A percentile compares a stretch with the other conserved stretches of the same genome.
phyloP scores from a whole-genome alignment of 2,797 vertebrate species.

The Chaetophractus vellerosus region DNA sequence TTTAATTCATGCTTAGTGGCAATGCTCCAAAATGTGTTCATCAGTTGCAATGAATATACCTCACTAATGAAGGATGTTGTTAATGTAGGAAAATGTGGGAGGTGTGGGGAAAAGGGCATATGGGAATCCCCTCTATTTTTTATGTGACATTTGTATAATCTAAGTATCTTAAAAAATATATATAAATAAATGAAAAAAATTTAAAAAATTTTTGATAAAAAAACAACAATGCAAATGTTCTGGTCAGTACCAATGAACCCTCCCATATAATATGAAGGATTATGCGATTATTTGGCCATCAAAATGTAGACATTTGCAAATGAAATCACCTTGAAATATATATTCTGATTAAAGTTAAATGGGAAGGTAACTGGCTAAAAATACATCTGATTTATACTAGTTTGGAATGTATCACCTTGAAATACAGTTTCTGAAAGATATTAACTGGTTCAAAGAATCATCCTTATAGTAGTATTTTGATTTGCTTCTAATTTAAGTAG shows the following conservation, averaged over 20 bases:
- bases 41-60: no score
- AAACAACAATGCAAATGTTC: neutral
- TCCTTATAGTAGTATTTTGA: neutral
- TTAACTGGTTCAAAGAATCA: neutral
- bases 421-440: neutral
- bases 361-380: neutral
- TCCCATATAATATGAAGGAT: neutral
- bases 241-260: neutral
- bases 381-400: no score
- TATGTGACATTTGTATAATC: no score
- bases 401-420: neutral
- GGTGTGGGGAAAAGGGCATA: no score
- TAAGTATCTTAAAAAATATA: no score
- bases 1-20: no score
- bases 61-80: no score
- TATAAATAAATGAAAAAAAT: no score
- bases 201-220: neutral
- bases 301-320: conserved; percentile 18
- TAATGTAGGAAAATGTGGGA: no score
- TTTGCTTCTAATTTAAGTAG: neutral
- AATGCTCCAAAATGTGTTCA: no score
- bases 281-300: neutral
- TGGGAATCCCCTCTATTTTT: no score
- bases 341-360: neutral
- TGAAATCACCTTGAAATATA: neutral